A percentile compares a stretch with the other conserved stretches of the same genome.
Conservation (phyloP, 2,113 vertebrate species). For the Corydoras maculifer region DNA sequence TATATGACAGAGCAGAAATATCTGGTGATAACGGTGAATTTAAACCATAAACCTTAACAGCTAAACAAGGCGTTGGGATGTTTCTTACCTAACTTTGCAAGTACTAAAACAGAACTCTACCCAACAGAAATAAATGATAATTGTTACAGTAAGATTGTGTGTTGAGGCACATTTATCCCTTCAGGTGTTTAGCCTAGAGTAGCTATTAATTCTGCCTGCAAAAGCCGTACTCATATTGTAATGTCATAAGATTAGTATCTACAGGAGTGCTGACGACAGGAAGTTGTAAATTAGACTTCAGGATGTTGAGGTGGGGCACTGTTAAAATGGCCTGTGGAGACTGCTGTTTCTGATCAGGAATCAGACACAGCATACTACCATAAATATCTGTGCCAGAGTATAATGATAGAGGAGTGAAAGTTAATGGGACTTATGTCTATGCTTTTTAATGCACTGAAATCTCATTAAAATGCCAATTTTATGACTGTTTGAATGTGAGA, state of each 20-base stretch:
- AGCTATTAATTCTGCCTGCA: constrained; percentile 22
- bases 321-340: constrained; percentile 1
- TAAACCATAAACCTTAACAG: too few relatives aligned
- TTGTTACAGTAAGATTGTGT: constrained; percentile 15
- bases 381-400: background rate
- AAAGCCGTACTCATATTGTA: constrained; percentile 12
- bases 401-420: too few relatives aligned
- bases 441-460: too few relatives aligned
- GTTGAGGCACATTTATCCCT: constrained; percentile 25
- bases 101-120: background rate
- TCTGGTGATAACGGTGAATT: too few relatives aligned
- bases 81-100: too few relatives aligned
- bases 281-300: constrained; percentile 40
- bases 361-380: background rate
- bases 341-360: constrained; percentile 32
- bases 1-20: too few relatives aligned
- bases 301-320: constrained; percentile 31
- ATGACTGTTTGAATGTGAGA: too few relatives aligned
- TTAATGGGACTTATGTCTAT: too few relatives aligned
- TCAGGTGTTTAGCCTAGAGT: constrained; percentile 35
- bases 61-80: too few relatives aligned
- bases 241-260: constrained; percentile 26
- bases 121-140: background rate
- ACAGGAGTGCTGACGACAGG: constrained; percentile 42
- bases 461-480: too few relatives aligned